These are phyloP conservation scores for Tenthredo mesomela DNA, from an alignment of 2,888 invertebrate species.

Conservation along the genomic window DNA sequence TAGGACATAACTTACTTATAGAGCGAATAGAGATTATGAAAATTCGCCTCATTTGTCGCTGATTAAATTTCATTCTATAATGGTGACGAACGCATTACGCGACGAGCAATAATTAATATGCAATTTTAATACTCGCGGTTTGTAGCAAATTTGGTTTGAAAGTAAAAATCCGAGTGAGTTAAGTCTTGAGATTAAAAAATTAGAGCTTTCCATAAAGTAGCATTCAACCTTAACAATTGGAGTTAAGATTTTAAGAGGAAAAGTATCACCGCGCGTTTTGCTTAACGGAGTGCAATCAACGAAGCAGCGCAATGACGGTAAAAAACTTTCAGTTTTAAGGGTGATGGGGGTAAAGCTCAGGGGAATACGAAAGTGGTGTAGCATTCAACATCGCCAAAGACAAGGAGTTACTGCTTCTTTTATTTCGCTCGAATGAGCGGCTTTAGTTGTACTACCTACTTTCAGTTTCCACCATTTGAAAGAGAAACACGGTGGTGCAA, in stretches of 20 bases:
- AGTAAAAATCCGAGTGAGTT: neutral
- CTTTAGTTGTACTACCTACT: neutral
- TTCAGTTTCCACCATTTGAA: neutral
- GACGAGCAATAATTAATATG: neutral
- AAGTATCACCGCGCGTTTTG: neutral
- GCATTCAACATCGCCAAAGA: slow-evolving; percentile 28
- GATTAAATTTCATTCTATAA: neutral
- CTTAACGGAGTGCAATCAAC: slow-evolving; percentile 33
- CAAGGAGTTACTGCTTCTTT: slow-evolving; percentile 26
- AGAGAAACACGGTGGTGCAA: neutral
- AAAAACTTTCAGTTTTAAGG: slow-evolving; percentile 36
- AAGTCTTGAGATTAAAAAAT: neutral
- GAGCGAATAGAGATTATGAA: neutral
- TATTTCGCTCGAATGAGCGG: slow-evolving; percentile 21
- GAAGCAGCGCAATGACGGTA: slow-evolving; percentile 21
- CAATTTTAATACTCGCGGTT: neutral
- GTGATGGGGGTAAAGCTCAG: slow-evolving; percentile 19
- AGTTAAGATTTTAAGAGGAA: neutral
- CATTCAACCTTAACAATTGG: neutral
- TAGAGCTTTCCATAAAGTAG: neutral
- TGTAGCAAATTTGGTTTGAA: neutral
- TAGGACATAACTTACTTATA: neutral
- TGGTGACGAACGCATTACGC: neutral
- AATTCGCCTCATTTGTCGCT: neutral
- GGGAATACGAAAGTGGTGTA: slow-evolving; percentile 28